phyloP scores from a whole-genome alignment of 2,797 vertebrate genomes.

The Megaceryle alcyon region DNA sequence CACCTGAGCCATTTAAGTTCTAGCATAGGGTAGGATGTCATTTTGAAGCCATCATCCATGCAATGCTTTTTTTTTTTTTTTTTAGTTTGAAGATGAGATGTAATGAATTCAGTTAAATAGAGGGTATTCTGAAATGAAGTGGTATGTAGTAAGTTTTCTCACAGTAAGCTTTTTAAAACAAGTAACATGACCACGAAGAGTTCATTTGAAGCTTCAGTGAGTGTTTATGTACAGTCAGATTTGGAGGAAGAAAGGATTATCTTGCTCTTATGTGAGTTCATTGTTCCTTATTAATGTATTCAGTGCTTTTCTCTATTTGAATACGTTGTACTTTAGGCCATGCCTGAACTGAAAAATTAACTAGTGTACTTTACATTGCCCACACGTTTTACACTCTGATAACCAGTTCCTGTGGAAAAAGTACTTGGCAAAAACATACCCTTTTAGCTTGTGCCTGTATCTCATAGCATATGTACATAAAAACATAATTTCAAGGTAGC shows the following conservation, averaged over 20 bases:
- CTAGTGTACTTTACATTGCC: neutral
- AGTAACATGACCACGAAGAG: neutral
- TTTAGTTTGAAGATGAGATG: neutral
- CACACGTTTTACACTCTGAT: neutral
- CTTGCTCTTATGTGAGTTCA: accelerated
- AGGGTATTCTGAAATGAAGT: neutral
- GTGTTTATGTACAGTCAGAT: neutral
- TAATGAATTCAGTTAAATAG: neutral
- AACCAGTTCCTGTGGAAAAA: neutral
- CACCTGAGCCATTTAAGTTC: neutral
- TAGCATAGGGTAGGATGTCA: neutral
- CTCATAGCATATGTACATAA: neutral
- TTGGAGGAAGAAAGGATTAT: neutral
- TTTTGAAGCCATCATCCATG: neutral
- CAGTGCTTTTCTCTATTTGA: neutral
- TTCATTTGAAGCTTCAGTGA: neutral
- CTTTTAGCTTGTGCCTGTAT: neutral
- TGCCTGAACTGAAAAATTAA: neutral
- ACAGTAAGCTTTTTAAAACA: neutral
- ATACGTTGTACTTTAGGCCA: neutral
- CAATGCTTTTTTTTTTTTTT: neutral
- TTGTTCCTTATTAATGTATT: neutral
- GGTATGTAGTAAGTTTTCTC: neutral
- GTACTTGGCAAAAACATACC: neutral
- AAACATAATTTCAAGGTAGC: neutral